A percentile compares a stretch with the other conserved stretches of the same genome.
Evolutionary conservation across 2,797 vertebrate species (phyloP).

Genomic region (Pangasius larnaudii): DNA sequence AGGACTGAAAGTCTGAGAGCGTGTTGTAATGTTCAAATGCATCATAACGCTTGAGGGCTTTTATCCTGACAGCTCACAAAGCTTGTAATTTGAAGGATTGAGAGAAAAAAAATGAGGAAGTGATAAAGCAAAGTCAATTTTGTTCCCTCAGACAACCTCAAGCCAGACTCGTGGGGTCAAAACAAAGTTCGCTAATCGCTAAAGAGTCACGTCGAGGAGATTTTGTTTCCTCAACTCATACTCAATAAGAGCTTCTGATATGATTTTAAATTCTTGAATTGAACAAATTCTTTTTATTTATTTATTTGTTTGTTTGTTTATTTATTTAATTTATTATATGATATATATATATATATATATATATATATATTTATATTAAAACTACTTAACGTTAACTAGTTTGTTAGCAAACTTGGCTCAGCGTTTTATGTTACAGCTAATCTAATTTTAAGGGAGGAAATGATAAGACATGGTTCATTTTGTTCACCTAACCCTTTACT

Average conservation of each 20-base stretch:
- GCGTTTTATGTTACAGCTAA: not conserved
- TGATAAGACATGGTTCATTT: no score
- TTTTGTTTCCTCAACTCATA: not conserved
- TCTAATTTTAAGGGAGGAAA: no score
- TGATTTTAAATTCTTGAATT: not conserved
- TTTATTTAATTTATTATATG: not conserved
- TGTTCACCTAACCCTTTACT: no score
- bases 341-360: not conserved
- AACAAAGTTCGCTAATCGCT: slow-evolving; percentile 35
- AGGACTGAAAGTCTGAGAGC: not conserved
- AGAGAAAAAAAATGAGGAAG: slow-evolving; percentile 14
- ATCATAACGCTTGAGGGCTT: slow-evolving; percentile 7
- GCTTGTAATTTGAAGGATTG: slow-evolving; percentile 29
- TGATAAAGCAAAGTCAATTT: slow-evolving; percentile 12
- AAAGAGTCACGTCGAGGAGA: not conserved
- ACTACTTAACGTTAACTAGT: not conserved
- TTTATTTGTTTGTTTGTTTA: no score
- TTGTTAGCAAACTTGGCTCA: not conserved
- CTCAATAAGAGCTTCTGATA: not conserved
- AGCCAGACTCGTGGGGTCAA: slow-evolving; percentile 16
- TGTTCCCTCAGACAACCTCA: slow-evolving; percentile 25
- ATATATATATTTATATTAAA: not conserved
- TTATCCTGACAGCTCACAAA: slow-evolving; percentile 21
- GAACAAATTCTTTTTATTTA: not conserved
- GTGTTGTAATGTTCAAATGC: slow-evolving; percentile 41